Evolutionary conservation across 2,113 vertebrate species (phyloP), one percentile per base, ranked within the genome.

Genomic region (Sisor rabdophorus): DNA sequence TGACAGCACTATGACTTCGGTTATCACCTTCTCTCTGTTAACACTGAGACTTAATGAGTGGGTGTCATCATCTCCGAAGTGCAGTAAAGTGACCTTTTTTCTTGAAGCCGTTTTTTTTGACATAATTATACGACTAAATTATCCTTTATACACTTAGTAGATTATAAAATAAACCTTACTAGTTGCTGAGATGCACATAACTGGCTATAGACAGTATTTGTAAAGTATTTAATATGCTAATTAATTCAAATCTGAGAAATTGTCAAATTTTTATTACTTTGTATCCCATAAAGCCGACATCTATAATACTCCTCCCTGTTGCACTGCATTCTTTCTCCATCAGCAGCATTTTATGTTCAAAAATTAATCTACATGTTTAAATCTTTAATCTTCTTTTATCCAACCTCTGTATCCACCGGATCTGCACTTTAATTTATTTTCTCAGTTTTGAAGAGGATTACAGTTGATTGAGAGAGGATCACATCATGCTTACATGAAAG

Each of bases 311-410:
- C 50, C 22, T n/a, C 2, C 3, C 61, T 11, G n/a, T 10, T 24
- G 55, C 15, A 22, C 28, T 53, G 47, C 11, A 40, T 71, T 40
- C 56, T 77, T 56, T 53, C 44, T 30, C 58, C n/a, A 48, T 77
- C 67, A 77, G 75, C 75, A 71, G 8, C 47, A 58, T 61, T 77
- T 71, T 32, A 56, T 60, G 65, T 19, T 32, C 47, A 1, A 30
- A 77, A 71, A 77, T 77, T 77, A 77, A 77, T 71, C 67, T 77
- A 77, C 75, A 77, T 71, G 55, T 77, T 71, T 71, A 28, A 77
- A 77, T 77, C 67, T 71, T 77, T 77, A 77, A 77, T 77, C 67
- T 71, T 30, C 75, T 77, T 60, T 52, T 50, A 30, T 22, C 59
- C 44, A 6, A 19, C 20, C 11, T 47, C 65, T 36, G 32, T 60